Evolutionary conservation across 2,888 invertebrate species (phyloP), one percentile per base, ranked within the genome.

Genomic region (Cosmia pyralina): DNA sequence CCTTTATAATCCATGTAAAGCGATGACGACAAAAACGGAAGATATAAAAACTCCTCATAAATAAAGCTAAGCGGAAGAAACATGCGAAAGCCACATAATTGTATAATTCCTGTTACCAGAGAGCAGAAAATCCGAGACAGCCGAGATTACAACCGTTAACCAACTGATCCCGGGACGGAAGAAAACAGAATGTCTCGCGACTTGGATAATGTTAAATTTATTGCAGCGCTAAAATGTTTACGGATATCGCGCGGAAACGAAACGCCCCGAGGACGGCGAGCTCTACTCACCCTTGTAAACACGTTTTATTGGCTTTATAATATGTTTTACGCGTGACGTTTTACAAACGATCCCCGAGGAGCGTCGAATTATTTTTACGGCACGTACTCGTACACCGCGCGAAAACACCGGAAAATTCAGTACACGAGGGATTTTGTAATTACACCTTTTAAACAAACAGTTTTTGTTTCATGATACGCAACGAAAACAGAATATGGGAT

Each of bases 231-330:
- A 95, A 96, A 96, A 95, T 96, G 95, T 96, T 96, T 95, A 95
- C 95, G 95, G 94, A 95, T 95, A 95, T 94, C 94, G 92, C 92
- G 93, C 91, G 93, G 92, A 91, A 92, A 90, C 91, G 92, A 89
- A 90, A 90, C 91, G 88, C 90, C 90, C 90, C 89, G 89, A 90
- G 92, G 89, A 91, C 91, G 94, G 93, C 93, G 93, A 93, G 93
- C 93, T 91, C 93, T 92, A 93, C 94, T 94, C 96, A 94, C 95
- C 95, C 96, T 95, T 96, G 95, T 96, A 96, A 96, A 96, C 96
- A 95, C 96, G 95, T 95, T 96, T 96, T 96, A 96, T 96, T 96
- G 96, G 96, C 95, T 96, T 96, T 96, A 96, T 96, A 96, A 96
- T 96, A 96, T 96, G 96, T 96, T 96, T 95, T 95, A 96, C 96